Evolutionary conservation across 2,113 vertebrate species (phyloP), one percentile per base, ranked within the genome.

Genomic region (Oncorhynchus gorbuscha): DNA sequence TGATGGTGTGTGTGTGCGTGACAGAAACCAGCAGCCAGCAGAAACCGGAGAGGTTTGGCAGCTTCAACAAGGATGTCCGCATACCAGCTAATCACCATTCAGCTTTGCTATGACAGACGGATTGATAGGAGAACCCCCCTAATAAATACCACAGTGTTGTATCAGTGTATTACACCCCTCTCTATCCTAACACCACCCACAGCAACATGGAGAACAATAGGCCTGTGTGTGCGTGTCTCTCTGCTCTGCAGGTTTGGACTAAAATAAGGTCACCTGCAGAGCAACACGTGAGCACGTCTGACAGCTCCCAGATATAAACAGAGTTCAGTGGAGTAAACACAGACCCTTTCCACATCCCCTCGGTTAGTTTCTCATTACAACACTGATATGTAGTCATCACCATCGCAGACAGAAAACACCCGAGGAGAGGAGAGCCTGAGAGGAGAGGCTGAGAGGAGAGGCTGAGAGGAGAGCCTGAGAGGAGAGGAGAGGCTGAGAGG

Each of bases 211-310:
- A 69, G 87, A 87, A 91, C 90, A 91, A 89, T 78, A 61, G 76
- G 4, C 55, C 81, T 89, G 82, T 89, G 85, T 90, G 67, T 28
- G 30, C 22, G 81, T 66, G 82, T 89, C 82, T 91, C 84, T 91
- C 61, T n/a, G 48, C n/a, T n/a, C n/a, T n/a, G n/a, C n/a, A n/a
- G n/a, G n/a, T n/a, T n/a, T n/a, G n/a, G n/a, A n/a, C n/a, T n/a
- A n/a, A n/a, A n/a, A n/a, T n/a, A n/a, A n/a, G n/a, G n/a, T n/a
- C n/a, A 90, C 84, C 84, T 89, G 88, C 84, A 81, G 80, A 83
- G 74, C 55, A 76, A 84, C 89, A 89, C 80, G 87, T 85, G 81
- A 77, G 55, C 80, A 84, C 89, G 89, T 77, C 87, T 79, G 72
- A 51, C 3, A 80, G 81, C 76, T 72, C 48, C 3, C 5, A 14